Evolutionary conservation across 2,797 vertebrate species (phyloP).

Genomic region (Harpagifer antarcticus): DNA sequence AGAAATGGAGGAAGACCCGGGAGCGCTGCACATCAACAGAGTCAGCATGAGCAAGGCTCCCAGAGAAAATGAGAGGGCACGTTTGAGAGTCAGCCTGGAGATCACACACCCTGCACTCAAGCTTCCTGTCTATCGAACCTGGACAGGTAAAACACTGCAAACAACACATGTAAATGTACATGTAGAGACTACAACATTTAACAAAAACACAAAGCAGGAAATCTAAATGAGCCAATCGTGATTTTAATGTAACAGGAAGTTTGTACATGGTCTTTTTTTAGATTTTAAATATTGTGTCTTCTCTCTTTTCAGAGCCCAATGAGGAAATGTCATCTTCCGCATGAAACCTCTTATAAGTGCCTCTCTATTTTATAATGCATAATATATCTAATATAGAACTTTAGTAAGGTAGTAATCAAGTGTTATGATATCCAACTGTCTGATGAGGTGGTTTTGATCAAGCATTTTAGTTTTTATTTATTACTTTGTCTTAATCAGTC

Average conservation of each 20-base stretch:
- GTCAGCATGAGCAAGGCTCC: conserved; percentile 64
- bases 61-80: conserved; percentile 42
- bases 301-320: conserved; percentile 76
- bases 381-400: conserved; percentile 33
- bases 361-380: conserved; percentile 11
- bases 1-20: conserved; percentile 31
- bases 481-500: conserved; percentile 45
- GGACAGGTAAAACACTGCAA: conserved; percentile 76
- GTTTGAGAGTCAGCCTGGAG: conserved; percentile 82
- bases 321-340: conserved; percentile 72
- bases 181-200: background rate
- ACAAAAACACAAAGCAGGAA: background rate
- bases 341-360: conserved; percentile 32
- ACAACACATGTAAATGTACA: background rate
- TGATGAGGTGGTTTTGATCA: conserved; percentile 21
- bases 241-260: conserved; percentile 29
- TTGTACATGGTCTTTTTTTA: conserved; percentile 22
- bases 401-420: conserved; percentile 4
- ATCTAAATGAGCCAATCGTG: background rate
- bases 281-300: conserved; percentile 10
- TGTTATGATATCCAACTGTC: conserved; percentile 13
- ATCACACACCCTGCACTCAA: conserved; percentile 81
- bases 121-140: conserved; percentile 80
- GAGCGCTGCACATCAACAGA: conserved; percentile 77
- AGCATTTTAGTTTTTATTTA: conserved; percentile 59